phyloP scores from a whole-genome alignment of 2,797 vertebrate species.

The Diplodus sargus region DNA sequence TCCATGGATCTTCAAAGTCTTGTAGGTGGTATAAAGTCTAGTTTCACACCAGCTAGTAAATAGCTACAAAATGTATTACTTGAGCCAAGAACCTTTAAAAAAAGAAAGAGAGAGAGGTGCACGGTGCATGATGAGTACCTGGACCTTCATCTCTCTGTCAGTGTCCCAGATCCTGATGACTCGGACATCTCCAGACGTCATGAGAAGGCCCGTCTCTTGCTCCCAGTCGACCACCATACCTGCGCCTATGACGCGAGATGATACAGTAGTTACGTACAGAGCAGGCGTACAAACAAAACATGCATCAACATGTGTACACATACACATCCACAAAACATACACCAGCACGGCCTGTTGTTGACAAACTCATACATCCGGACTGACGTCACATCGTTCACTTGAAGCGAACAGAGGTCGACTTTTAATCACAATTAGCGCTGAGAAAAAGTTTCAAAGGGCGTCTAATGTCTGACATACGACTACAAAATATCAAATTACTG shows the following conservation, averaged over 20 bases:
- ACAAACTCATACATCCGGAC: background rate
- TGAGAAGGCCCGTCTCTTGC: slow-evolving; percentile 95
- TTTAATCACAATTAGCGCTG: slow-evolving; percentile 33
- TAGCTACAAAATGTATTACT: background rate
- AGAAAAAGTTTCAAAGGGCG: background rate
- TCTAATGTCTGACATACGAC: background rate
- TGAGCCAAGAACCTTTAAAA: no score
- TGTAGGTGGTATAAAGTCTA: no score
- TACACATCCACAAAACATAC: background rate
- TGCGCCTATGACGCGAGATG: slow-evolving; percentile 84
- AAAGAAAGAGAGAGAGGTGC: no score
- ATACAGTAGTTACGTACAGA: background rate
- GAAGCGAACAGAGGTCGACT: slow-evolving; percentile 23
- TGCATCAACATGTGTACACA: background rate
- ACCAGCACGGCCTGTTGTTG: background rate
- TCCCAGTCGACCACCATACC: slow-evolving; percentile 99
- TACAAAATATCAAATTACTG: slow-evolving; percentile 36
- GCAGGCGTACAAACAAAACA: background rate
- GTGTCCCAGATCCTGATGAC: slow-evolving; percentile 98
- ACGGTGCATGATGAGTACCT: slow-evolving; percentile 81
- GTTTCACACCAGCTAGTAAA: background rate
- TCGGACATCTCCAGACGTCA: slow-evolving; percentile 96
- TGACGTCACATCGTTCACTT: background rate
- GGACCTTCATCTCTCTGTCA: slow-evolving; percentile 96
- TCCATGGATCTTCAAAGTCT: no score